Base-by-base conservation (phyloP, 1,140 invertebrate species). In the Zaprionus capensis region DNA sequence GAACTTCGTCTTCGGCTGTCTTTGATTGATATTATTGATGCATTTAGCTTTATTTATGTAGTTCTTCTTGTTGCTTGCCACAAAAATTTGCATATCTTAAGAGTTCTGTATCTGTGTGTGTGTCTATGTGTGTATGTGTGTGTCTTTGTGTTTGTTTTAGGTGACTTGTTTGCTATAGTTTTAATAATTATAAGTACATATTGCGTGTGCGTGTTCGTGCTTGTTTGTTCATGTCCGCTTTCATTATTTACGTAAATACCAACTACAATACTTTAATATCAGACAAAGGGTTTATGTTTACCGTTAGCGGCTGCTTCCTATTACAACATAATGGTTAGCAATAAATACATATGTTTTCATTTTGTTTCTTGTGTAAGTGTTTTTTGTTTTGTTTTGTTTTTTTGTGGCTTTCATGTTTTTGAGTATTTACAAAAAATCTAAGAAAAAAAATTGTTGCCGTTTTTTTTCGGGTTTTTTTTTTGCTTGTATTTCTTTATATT, bases 241-340 rank as follows among this genome's bases (percentile, higher is more conserved):
- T 22, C 34, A 31, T 51, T 22, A 22, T 71, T 63, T 46, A 69
- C 78, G 73, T 79, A 78, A 83, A 82, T 87, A 87, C 77, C 83
- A 87, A 87, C 83, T 87, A 87, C 83, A 87, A 87, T 87, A 87
- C 83, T 87, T 87, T 88, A 80, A 83, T 87, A 83, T 87, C 83
- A 87, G 83, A 87, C 84, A 87, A 80, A 80, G 65, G 74, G 64
- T 70, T 78, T 69, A 15, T 61, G 14, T 53, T 70, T 41, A 59
- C 26, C 28, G 36, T 69, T n/a, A 64, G 17, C 17, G 65, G 58
- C 49, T 57, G 31, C 49, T 65, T 61, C 51, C 38, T 49, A 31
- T 38, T 66, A 70, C 66, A 84, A 84, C 78, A 78, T 77, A 84
- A 83, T 81, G 72, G 73, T 84, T 84, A 71, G 78, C 66, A 81